Base-by-base conservation (phyloP, 2,888 invertebrate species). In the Tetragonula carbonaria region DNA sequence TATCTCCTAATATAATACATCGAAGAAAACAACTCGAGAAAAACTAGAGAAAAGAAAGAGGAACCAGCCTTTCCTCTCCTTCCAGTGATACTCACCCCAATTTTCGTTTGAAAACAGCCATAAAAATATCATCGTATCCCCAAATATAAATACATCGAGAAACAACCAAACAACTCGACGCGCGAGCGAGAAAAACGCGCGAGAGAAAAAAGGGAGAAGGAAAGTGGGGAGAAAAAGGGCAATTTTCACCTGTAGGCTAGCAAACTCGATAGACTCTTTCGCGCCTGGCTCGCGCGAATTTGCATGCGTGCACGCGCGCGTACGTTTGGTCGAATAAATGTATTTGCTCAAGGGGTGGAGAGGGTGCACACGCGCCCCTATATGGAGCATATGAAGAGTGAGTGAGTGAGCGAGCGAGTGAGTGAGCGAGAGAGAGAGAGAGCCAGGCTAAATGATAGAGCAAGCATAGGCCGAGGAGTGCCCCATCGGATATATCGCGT, bases 401-500 rank as follows among this genome's bases (percentile, higher is more conserved):
- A 65, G 68, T 55, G 81, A 51, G 45, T 63, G 57, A n/a, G n/a
- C 1, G 21, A 65, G 57, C n/a, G 75, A 45, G 73, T 51, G 78
- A 51, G 45, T 63, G 57, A n/a, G n/a, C 1, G 21, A 65, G 57
- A 73, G 33, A 84, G 55, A 38, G 68, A 71, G 68, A 67, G 53
- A 78, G 78, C 50, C 74, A 57, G 51, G 14, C 75, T 16, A 74
- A 71, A 77, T 55, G 89, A 80, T 71, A 78, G 83, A 80, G 74
- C 75, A 65, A 74, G 71, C 80, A 71, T 78, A 81, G 82, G 85
- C 88, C 86, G 82, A 80, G 80, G 84, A 87, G 88, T 85, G 85
- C 80, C 86, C 80, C 86, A 88, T 87, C 87, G 86, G 89, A 89
- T 91, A 90, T 92, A 92, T 92, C 88, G 90, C 91, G 87, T 92